Base-by-base conservation (phyloP, 2,888 invertebrate genomes). In the Nymphalis polychloros region DNA sequence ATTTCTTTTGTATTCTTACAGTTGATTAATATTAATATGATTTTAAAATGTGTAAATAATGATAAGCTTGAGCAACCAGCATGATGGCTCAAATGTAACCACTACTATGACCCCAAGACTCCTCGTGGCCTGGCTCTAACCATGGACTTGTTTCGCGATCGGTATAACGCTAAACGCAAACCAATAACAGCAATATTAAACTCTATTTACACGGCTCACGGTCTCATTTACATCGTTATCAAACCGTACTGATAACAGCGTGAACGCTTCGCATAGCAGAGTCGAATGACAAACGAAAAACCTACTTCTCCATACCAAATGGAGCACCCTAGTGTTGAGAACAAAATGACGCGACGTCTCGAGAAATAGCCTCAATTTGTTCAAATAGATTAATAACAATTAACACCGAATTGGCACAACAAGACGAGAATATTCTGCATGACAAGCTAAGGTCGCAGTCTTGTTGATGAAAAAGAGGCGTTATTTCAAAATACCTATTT, bases 401-500 rank as follows among this genome's bases (percentile, higher is more conserved):
- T 74, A 77, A 71, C 67, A 71, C 65, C 53, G 68, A 76, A 76
- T 74, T 71, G 73, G 68, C 73, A 73, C 66, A 70, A 69, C 63
- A 46, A 67, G 69, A 49, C 61, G 67, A 48, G 66, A 66, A 64
- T 59, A 72, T 73, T 76, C 67, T 41, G 72, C 73, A 73, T 73
- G 76, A 78, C 77, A 71, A 78, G 72, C 63, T 75, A 75, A 79
- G 77, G 80, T 75, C 76, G 77, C 72, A 75, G 78, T 75, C 76
- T 74, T 76, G 66, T 57, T 61, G 78, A 83, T 78, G 84, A 88
- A 91, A 90, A 90, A 88, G 86, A 87, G 87, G 89, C 85, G 88
- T 89, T 86, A 88, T 90, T 91, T 91, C 90, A 90, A 89, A 91
- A 92, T 90, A 89, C 88, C 87, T 90, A 91, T 90, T 92, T 91